These are phyloP conservation scores for Pogona vitticeps DNA, from an alignment of 2,113 vertebrate species.

Conservation along the genomic window DNA sequence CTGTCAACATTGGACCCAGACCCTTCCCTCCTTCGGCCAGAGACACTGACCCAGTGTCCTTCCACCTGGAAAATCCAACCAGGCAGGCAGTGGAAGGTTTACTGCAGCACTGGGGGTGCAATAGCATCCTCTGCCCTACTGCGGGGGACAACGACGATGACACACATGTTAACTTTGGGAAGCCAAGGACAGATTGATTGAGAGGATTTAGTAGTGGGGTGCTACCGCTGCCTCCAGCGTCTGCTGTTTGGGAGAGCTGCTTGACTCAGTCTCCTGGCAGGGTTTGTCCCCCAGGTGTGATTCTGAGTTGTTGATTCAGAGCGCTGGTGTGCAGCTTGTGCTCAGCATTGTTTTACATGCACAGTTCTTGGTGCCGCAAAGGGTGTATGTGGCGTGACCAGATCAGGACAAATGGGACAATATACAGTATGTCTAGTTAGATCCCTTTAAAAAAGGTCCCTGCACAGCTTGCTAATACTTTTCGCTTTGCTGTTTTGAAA, in stretches of 20 bases:
- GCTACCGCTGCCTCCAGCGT: not conserved
- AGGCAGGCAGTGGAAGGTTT: not conserved
- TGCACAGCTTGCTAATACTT: not conserved
- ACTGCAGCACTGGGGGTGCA: not conserved
- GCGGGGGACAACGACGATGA: no score
- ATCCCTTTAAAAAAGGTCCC: no score
- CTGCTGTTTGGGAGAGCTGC: not conserved
- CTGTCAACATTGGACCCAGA: no score
- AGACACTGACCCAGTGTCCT: not conserved
- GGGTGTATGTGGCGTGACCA: not conserved
- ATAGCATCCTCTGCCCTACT: not conserved
- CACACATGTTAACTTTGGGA: not conserved
- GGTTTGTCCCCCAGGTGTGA: no score
- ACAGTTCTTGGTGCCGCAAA: not conserved
- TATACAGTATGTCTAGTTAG: not conserved
- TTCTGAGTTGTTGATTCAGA: not conserved
- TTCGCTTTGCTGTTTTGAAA: slow-evolving; percentile 31
- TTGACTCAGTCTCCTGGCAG: not conserved
- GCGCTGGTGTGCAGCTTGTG: not conserved
- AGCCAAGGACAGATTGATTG: not conserved
- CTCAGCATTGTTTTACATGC: not conserved
- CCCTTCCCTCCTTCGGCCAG: no score
- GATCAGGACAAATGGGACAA: no score
- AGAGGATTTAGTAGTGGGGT: not conserved
- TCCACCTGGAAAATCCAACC: not conserved